phyloP scores from a whole-genome alignment of 2,113 vertebrate species.

The Dryoscopus gambensis region DNA sequence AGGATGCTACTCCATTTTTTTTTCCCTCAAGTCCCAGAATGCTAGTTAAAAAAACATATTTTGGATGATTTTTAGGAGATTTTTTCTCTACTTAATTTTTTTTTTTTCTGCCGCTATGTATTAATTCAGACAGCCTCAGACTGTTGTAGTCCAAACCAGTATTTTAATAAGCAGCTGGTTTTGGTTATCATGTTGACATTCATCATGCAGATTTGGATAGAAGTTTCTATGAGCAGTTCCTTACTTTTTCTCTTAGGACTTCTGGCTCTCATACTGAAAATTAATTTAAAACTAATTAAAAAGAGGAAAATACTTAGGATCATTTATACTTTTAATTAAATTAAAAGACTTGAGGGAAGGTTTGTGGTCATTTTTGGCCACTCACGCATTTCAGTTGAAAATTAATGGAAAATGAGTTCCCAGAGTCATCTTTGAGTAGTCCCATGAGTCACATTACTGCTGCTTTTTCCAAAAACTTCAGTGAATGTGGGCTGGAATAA shows the following conservation, averaged over 20 bases:
- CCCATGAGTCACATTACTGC: background rate
- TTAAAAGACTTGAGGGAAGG: background rate
- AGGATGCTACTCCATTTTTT: background rate
- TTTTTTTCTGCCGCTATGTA: background rate
- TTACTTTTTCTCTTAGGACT: background rate
- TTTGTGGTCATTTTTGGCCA: constrained; percentile 37
- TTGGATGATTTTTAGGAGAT: background rate
- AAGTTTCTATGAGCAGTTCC: background rate
- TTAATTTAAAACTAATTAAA: constrained; percentile 37
- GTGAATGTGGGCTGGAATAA: background rate
- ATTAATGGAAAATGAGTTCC: background rate
- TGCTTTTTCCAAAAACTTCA: background rate
- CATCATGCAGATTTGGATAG: background rate
- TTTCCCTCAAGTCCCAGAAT: background rate
- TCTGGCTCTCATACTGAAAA: background rate
- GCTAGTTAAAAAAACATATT: background rate
- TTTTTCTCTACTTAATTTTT: background rate
- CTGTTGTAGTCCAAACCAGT: background rate
- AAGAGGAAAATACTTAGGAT: background rate
- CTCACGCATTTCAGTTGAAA: background rate
- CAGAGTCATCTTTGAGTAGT: background rate
- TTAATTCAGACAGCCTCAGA: background rate
- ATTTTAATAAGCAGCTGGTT: background rate
- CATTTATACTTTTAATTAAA: constrained; percentile 31
- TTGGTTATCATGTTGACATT: background rate